These are phyloP conservation scores for Melangyna quadrimaculata DNA, from an alignment of 2,888 invertebrate genomes.

Conservation along the genomic window DNA sequence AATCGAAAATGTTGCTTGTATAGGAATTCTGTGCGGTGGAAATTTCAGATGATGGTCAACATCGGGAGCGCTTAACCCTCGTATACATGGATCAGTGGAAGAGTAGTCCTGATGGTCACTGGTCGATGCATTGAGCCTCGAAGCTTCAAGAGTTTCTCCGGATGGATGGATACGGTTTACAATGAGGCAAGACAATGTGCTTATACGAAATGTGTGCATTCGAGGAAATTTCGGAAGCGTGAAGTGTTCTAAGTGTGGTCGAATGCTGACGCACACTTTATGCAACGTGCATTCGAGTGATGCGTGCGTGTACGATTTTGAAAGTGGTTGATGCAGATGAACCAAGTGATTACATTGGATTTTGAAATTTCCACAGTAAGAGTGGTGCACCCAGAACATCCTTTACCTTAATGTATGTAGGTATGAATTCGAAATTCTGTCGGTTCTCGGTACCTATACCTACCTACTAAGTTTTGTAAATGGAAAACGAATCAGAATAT, in stretches of 20 bases:
- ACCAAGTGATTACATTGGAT: conserved; percentile 57
- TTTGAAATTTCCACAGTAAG: conserved; percentile 40
- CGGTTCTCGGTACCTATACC: not conserved
- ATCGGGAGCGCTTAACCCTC: conserved; percentile 42
- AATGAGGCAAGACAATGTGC: conserved; percentile 66
- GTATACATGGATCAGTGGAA: conserved; percentile 48
- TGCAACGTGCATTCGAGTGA: conserved; percentile 26
- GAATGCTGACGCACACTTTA: conserved; percentile 59
- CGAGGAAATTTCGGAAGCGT: conserved; percentile 66
- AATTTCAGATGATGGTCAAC: conserved; percentile 36
- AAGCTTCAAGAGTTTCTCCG: conserved; percentile 49
- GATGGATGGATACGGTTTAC: conserved; percentile 60
- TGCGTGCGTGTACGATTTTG: conserved; percentile 9
- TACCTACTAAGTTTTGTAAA: not conserved
- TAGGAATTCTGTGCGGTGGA: conserved; percentile 35
- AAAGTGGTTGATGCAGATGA: conserved; percentile 15
- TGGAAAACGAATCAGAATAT: conserved; percentile 13
- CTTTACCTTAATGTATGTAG: not conserved
- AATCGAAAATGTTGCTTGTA: conserved; percentile 57
- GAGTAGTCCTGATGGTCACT: too few species aligned
- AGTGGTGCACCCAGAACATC: not conserved
- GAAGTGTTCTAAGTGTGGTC: conserved; percentile 66
- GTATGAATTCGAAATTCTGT: too few species aligned
- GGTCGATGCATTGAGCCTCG: conserved; percentile 13
- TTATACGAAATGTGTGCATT: conserved; percentile 44